Evolutionary conservation across 2,113 vertebrate genomes (phyloP).

Genomic region (Rallus limicola): DNA sequence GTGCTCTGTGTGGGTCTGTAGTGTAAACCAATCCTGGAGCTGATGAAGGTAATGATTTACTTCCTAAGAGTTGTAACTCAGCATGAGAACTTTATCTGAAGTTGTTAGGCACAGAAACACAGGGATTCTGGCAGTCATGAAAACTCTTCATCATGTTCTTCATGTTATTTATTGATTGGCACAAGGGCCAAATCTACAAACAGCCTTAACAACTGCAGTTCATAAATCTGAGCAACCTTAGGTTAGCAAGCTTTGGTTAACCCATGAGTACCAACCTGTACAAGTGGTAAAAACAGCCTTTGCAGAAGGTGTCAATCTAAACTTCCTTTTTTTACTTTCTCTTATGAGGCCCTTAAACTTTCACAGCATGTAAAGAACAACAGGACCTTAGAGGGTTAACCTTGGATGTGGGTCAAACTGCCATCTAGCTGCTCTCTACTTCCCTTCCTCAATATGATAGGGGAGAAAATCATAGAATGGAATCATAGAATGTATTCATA

Average conservation of each 20-base stretch:
- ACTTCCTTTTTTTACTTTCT: not conserved
- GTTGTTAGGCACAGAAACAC: not conserved
- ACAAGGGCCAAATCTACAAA: not conserved
- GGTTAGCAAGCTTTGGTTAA: not conserved
- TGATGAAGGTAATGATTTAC: not conserved
- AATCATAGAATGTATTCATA: no score
- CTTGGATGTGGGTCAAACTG: not conserved
- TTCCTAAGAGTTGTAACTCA: not conserved
- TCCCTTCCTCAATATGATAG: rapidly evolving
- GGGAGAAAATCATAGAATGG: not conserved
- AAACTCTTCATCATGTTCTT: not conserved
- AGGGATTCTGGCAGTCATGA: not conserved
- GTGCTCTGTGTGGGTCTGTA: not conserved
- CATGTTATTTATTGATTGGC: not conserved
- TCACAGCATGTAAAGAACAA: not conserved
- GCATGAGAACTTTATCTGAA: not conserved
- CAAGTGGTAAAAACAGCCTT: not conserved
- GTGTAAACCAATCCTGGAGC: not conserved
- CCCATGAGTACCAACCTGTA: not conserved
- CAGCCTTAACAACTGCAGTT: not conserved
- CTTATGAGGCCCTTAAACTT: not conserved
- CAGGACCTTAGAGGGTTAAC: not conserved
- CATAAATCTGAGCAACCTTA: not conserved
- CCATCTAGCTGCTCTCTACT: rapidly evolving
- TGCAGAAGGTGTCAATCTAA: not conserved